Base-by-base conservation (phyloP, 2,888 invertebrate species). In the Pherbina coryleti region DNA sequence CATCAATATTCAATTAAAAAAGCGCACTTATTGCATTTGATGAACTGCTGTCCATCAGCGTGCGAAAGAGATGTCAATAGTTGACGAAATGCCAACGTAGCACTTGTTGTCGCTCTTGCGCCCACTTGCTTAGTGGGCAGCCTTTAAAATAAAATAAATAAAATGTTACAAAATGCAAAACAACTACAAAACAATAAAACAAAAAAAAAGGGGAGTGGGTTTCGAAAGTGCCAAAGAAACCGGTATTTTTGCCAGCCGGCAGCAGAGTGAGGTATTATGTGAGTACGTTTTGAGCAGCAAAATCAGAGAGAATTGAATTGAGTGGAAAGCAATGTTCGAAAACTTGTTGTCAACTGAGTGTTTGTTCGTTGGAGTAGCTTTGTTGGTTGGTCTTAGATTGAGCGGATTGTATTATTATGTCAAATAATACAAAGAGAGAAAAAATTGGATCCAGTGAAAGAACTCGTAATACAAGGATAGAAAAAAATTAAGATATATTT, bases 31-130 rank as follows among this genome's bases (percentile, higher is more conserved):
- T 71, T 70, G 60, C 31, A 84, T 87, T 87, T 87, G 87, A 88
- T 84, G 87, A 88, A 87, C 85, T 86, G 87, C 88, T 88, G 88
- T 87, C 87, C 84, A 85, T 87, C 88, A 87, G 81, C 79, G 82
- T 81, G 82, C 81, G 76, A 76, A 44, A 62, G 76, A 70, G 76
- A 69, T 25, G 60, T 7, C 60, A 31, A 2, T 7, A 70, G 49
- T 62, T 60, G 57, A 22, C 37, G 67, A 67, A 67, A 11, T 31
- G 31, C 64, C 37, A 34, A 5, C 17, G 67, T 31, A 7, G 14
- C 17, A 73, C 25, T 44, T 64, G 75, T 37, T 17, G 22, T 70
- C 70, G 37, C 70, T 49, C 19, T 70, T 53, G 34, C 70, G 14
- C 70, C 22, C 76, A 17, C 55, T 53, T 37, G 44, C 73, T 14